Evolutionary conservation across 2,113 vertebrate genomes (phyloP).

Genomic region (Phrynocephalus versicolor): DNA sequence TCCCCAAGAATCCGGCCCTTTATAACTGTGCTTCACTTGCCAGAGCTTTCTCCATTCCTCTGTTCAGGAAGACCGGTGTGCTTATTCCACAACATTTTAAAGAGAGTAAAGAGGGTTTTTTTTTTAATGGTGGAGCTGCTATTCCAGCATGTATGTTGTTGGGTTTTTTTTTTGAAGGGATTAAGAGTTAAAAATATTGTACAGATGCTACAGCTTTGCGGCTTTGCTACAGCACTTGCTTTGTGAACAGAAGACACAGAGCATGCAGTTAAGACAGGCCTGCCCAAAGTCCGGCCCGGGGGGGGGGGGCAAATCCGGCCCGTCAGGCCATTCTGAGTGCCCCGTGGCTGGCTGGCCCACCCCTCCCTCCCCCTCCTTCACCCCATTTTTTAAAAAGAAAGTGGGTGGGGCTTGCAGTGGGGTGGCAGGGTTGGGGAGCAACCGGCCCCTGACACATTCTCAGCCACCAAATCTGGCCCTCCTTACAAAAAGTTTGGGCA

Average conservation of each 20-base stretch:
- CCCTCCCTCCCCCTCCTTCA: too few relatives aligned
- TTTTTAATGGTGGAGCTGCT: not conserved
- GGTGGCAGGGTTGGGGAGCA: too few relatives aligned
- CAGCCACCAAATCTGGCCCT: too few relatives aligned
- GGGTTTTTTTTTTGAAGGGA: not conserved
- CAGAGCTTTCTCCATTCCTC: not conserved
- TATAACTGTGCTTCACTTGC: not conserved
- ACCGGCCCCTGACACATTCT: too few relatives aligned
- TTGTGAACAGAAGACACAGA: too few relatives aligned
- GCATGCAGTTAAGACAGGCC: too few relatives aligned
- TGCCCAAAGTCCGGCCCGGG: too few relatives aligned
- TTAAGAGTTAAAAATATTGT: not conserved
- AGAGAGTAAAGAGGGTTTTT: not conserved
- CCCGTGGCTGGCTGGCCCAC: too few relatives aligned
- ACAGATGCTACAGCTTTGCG: not conserved
- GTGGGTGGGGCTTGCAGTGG: too few relatives aligned
- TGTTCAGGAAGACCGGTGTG: not conserved
- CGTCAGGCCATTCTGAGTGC: too few relatives aligned
- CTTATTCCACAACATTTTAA: not conserved
- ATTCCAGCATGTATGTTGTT: not conserved
- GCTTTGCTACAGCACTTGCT: not conserved
- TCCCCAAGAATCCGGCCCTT: not conserved
- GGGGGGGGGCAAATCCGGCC: too few relatives aligned
- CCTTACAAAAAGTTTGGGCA: not conserved
- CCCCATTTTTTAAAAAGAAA: too few relatives aligned